Percentiles rank a stretch among this genome's conserved stretches.
phyloP scores from a whole-genome alignment of 2,888 invertebrate genomes.

The Phyllotreta striolata region DNA sequence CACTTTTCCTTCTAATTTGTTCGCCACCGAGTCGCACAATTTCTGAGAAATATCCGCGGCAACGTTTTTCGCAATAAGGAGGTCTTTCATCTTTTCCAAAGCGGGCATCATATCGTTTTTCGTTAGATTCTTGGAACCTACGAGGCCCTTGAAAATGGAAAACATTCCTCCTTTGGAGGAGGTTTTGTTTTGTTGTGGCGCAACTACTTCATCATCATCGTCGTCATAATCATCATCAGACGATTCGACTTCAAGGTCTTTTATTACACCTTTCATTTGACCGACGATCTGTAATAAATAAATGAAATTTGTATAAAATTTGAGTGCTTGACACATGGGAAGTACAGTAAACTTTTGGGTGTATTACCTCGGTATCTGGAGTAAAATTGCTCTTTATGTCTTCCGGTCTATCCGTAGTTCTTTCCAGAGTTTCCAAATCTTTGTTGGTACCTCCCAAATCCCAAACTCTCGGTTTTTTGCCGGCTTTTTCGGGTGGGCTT shows the following conservation, averaged over 20 bases:
- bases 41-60: slow-evolving; percentile 95
- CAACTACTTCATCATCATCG: slow-evolving; percentile 63
- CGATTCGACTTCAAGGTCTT: slow-evolving; percentile 82
- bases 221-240: slow-evolving; percentile 73
- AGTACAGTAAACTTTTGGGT: neutral
- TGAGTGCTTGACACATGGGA: neutral
- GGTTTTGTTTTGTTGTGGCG: slow-evolving; percentile 41
- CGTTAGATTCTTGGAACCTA: slow-evolving; percentile 88
- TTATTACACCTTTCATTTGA: slow-evolving; percentile 83
- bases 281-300: slow-evolving; percentile 72
- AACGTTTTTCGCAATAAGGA: slow-evolving; percentile 96
- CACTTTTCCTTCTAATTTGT: slow-evolving; percentile 89
- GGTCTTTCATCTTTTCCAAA: slow-evolving; percentile 93
- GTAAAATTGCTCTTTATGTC: slow-evolving; percentile 68
- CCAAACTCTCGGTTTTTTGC: slow-evolving; percentile 92
- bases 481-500: slow-evolving; percentile 70
- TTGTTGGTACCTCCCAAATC: slow-evolving; percentile 81
- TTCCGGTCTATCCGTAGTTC: slow-evolving; percentile 79
- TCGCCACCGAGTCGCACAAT: slow-evolving; percentile 91
- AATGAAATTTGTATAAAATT: neutral
- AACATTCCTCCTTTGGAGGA: slow-evolving; percentile 72
- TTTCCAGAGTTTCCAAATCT: slow-evolving; percentile 82
- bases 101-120: slow-evolving; percentile 83
- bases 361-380: slow-evolving; percentile 70
- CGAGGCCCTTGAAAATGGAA: slow-evolving; percentile 82